phyloP scores from a whole-genome alignment of 2,797 vertebrate species.

The Spheniscus humboldti region DNA sequence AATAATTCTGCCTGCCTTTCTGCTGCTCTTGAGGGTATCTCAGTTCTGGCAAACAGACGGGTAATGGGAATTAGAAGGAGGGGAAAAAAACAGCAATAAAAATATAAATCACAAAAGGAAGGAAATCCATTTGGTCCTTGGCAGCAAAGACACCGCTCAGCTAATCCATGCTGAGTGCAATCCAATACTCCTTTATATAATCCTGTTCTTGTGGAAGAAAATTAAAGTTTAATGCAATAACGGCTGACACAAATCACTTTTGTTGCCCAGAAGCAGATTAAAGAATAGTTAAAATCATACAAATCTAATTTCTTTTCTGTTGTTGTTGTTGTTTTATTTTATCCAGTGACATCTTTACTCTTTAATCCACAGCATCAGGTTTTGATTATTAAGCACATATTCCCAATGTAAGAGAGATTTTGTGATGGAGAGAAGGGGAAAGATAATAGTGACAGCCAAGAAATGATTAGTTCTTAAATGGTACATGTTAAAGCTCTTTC shows the following conservation, averaged over 20 bases:
- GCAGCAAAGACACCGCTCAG: constrained; percentile 72
- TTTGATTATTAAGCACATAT: constrained; percentile 73
- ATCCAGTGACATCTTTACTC: constrained; percentile 69
- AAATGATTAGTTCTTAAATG: constrained; percentile 66
- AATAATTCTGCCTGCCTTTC: constrained; percentile 70
- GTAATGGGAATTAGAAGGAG: constrained; percentile 75
- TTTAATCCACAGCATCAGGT: constrained; percentile 71
- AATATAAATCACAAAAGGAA: constrained; percentile 81
- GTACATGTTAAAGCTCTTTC: constrained; percentile 57
- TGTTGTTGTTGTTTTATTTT: constrained; percentile 65
- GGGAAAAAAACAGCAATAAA: constrained; percentile 72
- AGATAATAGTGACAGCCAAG: constrained; percentile 52
- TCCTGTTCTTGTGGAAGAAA: constrained; percentile 79
- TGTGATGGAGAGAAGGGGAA: neutral
- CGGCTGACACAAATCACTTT: constrained; percentile 81
- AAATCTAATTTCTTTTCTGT: constrained; percentile 76
- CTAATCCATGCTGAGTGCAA: constrained; percentile 81
- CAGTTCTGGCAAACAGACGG: constrained; percentile 70
- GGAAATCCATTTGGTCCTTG: constrained; percentile 80
- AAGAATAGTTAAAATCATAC: constrained; percentile 79
- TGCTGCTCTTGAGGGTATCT: constrained; percentile 69
- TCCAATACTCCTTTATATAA: constrained; percentile 82
- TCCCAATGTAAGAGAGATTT: constrained; percentile 45
- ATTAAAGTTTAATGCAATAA: constrained; percentile 86
- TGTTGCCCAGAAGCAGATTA: constrained; percentile 81